These are phyloP conservation scores for Hycleus cichorii DNA, from an alignment of 1,140 invertebrate species.

Conservation along the genomic window DNA sequence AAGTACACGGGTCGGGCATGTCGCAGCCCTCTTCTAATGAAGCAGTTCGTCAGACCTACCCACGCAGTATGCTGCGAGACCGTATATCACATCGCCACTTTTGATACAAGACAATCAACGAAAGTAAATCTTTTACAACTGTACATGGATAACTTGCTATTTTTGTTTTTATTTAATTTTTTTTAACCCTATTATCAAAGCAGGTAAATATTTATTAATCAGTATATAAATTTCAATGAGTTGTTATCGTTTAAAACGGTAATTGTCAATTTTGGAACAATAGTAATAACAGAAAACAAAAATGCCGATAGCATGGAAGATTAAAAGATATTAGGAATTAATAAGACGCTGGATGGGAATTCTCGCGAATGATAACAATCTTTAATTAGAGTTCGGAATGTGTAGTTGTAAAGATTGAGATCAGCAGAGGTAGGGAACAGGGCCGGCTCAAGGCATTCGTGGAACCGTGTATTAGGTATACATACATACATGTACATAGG, in stretches of 20 bases:
- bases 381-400: conserved; percentile 34
- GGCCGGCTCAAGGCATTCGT: not conserved
- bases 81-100: conserved; percentile 24
- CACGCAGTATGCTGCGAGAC: conserved; percentile 11
- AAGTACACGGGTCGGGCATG: conserved; percentile 34
- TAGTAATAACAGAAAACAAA: conserved; percentile 20
- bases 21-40: conserved; percentile 33
- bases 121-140: too few relatives aligned
- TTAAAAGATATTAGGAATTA: conserved; percentile 33
- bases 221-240: too few relatives aligned
- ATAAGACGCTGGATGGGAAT: conserved; percentile 30
- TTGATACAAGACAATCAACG: not conserved
- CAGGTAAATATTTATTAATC: too few relatives aligned
- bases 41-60: conserved; percentile 36
- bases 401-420: conserved; percentile 18
- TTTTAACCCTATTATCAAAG: too few relatives aligned
- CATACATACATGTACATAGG: too few relatives aligned
- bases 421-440: conserved; percentile 12
- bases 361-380: conserved; percentile 28
- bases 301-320: conserved; percentile 25
- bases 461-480: too few relatives aligned
- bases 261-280: conserved; percentile 20
- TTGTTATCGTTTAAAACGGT: too few relatives aligned
- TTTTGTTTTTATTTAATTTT: too few relatives aligned
- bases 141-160: too few relatives aligned